These are phyloP conservation scores for Acestrorhynchus altus DNA, from an alignment of 2,797 vertebrate species.

Conservation along the genomic window DNA sequence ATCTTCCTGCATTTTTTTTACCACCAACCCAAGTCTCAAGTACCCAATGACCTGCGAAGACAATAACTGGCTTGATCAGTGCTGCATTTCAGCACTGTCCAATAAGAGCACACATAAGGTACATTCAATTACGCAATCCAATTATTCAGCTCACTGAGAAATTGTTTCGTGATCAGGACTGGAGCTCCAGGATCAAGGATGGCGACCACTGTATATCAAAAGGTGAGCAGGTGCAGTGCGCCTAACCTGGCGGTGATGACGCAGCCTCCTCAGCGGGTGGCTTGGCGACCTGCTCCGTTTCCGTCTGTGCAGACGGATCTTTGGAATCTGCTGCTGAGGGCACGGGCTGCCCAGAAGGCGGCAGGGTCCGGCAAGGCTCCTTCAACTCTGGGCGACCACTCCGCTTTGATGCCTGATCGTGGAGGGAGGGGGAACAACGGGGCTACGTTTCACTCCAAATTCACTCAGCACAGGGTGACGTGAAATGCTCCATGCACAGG, in stretches of 20 bases:
- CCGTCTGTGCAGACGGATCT: conserved; percentile 37
- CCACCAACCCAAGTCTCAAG: not conserved
- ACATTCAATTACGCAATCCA: not conserved
- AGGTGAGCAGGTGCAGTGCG: conserved; percentile 21
- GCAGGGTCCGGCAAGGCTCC: conserved; percentile 27
- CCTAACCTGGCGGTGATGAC: conserved; percentile 53
- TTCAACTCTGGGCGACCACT: conserved; percentile 52
- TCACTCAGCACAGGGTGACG: conserved; percentile 25
- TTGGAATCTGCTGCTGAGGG: conserved; percentile 43
- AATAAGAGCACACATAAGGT: not conserved
- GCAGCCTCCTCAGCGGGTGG: conserved; percentile 37
- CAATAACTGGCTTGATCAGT: not conserved
- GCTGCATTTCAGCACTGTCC: not conserved
- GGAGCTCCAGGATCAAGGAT: not conserved
- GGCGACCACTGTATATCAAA: not conserved
- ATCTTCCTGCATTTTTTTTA: not conserved
- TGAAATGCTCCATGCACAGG: conserved; percentile 44
- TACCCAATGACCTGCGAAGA: not conserved
- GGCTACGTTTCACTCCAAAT: conserved; percentile 50
- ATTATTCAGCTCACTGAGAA: not conserved
- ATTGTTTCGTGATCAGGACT: not conserved
- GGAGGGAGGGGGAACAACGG: conserved; percentile 48
- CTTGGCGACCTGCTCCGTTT: conserved; percentile 35
- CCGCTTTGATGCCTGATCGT: conserved; percentile 63
- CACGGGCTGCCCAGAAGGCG: conserved; percentile 30